phyloP scores from a whole-genome alignment of 23 tunicate species.

The Diplosoma virens region DNA sequence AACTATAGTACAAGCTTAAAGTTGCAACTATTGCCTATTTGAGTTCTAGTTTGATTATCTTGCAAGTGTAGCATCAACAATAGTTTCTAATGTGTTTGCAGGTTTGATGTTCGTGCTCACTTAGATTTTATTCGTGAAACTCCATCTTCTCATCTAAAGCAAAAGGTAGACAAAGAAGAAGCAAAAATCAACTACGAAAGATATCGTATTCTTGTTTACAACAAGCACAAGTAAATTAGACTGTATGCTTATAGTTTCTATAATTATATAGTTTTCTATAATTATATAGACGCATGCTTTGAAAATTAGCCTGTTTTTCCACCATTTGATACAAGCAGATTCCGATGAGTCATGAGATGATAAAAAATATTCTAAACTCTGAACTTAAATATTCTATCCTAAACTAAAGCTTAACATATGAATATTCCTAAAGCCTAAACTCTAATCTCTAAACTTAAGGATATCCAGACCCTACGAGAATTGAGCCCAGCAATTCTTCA shows the following conservation, averaged over 20 bases:
- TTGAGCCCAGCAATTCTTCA: conserved; percentile 15
- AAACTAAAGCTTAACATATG: too few relatives aligned
- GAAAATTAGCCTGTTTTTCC: too few relatives aligned
- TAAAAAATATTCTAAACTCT: too few relatives aligned
- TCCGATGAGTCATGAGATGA: conserved; percentile 30
- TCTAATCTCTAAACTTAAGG: conserved; percentile 65
- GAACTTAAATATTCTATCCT: too few relatives aligned
- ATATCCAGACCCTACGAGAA: conserved; percentile 70
- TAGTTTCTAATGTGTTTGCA: conserved; percentile 6
- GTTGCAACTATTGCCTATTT: too few relatives aligned
- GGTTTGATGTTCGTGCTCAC: conserved; percentile 92
- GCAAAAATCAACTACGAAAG: conserved; percentile 81
- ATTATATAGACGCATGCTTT: too few relatives aligned
- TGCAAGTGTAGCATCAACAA: not conserved
- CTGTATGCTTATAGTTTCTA: not conserved
- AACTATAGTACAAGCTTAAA: too few relatives aligned
- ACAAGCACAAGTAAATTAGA: conserved; percentile 78
- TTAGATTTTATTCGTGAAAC: conserved; percentile 49
- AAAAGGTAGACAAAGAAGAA: conserved; percentile 38
- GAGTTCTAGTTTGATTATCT: too few relatives aligned
- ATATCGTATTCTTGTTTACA: conserved; percentile 74
- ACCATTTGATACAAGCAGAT: not conserved
- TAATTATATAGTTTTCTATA: too few relatives aligned
- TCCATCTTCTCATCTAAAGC: not conserved
- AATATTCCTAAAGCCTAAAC: too few relatives aligned